Conservation (phyloP, 2,888 invertebrate genomes). For the Elegia similella region DNA sequence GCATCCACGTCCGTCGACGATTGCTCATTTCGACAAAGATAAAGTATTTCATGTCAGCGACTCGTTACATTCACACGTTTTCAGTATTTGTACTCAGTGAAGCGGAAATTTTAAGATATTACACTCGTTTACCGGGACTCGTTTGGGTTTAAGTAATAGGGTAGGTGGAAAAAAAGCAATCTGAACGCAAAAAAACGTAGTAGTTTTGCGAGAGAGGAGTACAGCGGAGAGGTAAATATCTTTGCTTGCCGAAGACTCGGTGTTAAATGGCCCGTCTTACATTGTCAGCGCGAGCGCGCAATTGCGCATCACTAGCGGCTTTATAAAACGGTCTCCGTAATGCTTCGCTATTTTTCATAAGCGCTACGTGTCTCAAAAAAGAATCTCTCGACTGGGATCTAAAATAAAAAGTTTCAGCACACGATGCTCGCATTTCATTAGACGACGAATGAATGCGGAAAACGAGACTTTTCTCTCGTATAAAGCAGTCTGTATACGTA, state of each 20-base stretch:
- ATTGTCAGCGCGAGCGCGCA: slow-evolving; percentile 23
- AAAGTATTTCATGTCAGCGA: slow-evolving; percentile 33
- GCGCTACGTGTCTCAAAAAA: slow-evolving; percentile 57
- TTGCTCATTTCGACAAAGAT: slow-evolving; percentile 40
- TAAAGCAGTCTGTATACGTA: slow-evolving; percentile 42
- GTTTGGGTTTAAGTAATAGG: background rate
- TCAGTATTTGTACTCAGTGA: slow-evolving; percentile 13
- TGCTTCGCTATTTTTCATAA: slow-evolving; percentile 61
- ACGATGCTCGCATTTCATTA: slow-evolving; percentile 67
- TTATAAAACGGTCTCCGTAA: slow-evolving; percentile 43
- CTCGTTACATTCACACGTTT: slow-evolving; percentile 20
- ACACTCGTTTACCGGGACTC: background rate
- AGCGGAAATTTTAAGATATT: slow-evolving; percentile 13
- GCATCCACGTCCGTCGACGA: slow-evolving; percentile 37
- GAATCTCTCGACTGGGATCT: slow-evolving; percentile 48
- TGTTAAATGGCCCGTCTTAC: slow-evolving; percentile 23
- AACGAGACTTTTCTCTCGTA: slow-evolving; percentile 52
- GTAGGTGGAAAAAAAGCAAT: background rate
- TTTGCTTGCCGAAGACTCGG: slow-evolving; percentile 15
- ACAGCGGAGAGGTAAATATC: background rate
- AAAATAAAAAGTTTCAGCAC: slow-evolving; percentile 62
- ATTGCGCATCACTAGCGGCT: slow-evolving; percentile 31
- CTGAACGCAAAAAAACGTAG: slow-evolving; percentile 11
- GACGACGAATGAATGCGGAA: slow-evolving; percentile 63
- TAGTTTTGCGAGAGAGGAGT: background rate